phyloP scores from a whole-genome alignment of 2,113 vertebrate species.

The Rhea americana region DNA sequence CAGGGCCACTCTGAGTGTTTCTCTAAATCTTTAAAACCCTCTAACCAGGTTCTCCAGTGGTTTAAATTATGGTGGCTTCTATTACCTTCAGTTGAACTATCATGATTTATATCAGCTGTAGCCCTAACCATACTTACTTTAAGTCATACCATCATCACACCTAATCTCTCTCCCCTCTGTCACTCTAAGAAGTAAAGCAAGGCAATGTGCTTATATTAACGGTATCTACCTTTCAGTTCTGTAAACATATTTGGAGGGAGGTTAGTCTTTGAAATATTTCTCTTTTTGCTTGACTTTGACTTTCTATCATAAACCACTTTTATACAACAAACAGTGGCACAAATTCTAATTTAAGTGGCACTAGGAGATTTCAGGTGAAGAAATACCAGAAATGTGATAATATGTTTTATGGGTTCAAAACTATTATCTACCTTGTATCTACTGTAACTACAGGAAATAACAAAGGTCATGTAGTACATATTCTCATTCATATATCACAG shows the following conservation, averaged over 20 bases:
- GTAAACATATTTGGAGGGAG: not conserved
- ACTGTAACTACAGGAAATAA: not conserved
- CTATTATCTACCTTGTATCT: not conserved
- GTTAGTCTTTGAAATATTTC: not conserved
- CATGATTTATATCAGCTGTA: not conserved
- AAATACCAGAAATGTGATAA: not conserved
- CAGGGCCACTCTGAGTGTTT: not conserved
- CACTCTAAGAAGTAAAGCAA: not conserved
- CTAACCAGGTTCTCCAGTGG: not conserved
- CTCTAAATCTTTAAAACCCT: not conserved
- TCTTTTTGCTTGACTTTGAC: not conserved
- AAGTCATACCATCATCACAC: not conserved
- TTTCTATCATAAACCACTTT: not conserved
- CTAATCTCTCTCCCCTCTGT: fast-evolving
- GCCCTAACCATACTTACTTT: not conserved
- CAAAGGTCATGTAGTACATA: not conserved
- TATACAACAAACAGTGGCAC: not conserved
- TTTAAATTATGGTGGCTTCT: not conserved
- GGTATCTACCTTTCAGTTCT: not conserved
- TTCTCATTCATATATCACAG: not conserved
- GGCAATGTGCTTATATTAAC: not conserved
- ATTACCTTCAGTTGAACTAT: not conserved
- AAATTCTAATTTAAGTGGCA: not conserved
- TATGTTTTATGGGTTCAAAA: not conserved
- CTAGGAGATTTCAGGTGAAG: not conserved